These are phyloP conservation scores for Sphaeramia orbicularis DNA, from an alignment of 2,797 vertebrate genomes.

Conservation along the genomic window DNA sequence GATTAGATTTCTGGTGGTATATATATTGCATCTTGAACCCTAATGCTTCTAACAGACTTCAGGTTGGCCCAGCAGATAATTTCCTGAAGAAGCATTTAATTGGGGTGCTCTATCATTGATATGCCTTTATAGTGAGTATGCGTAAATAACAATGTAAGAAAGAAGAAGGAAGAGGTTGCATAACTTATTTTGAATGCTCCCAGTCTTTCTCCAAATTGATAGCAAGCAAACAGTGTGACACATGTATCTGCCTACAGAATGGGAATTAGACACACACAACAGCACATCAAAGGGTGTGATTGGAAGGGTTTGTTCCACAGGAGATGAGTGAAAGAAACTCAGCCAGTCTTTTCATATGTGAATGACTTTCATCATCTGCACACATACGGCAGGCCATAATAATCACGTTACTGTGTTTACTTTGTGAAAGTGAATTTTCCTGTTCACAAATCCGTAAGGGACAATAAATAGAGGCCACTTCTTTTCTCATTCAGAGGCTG, in stretches of 20 bases:
- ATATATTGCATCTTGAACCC: background rate
- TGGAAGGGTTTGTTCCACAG: constrained; percentile 76
- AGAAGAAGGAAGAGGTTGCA: constrained; percentile 47
- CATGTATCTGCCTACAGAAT: constrained; percentile 70
- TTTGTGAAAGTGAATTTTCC: constrained; percentile 65
- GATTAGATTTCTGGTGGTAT: background rate
- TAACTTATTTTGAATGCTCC: constrained; percentile 60
- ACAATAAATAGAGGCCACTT: constrained; percentile 53
- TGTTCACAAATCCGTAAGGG: constrained; percentile 62
- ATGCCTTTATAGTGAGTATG: constrained; percentile 36
- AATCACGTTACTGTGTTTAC: constrained; percentile 73
- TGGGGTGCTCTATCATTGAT: constrained; percentile 4
- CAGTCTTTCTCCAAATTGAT: constrained; percentile 57
- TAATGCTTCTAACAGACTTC: background rate
- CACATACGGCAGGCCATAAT: constrained; percentile 66
- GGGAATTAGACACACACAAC: constrained; percentile 80
- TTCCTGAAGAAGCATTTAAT: constrained; percentile 16
- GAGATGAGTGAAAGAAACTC: constrained; percentile 75
- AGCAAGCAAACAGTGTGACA: constrained; percentile 63
- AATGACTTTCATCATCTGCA: constrained; percentile 79
- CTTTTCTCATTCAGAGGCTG: constrained; percentile 40
- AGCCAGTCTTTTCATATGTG: constrained; percentile 71
- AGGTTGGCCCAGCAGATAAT: constrained; percentile 24
- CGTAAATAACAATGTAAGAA: constrained; percentile 50
- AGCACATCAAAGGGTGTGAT: constrained; percentile 81